Conservation (phyloP, 2,113 vertebrate species). For the Carassius auratus region DNA sequence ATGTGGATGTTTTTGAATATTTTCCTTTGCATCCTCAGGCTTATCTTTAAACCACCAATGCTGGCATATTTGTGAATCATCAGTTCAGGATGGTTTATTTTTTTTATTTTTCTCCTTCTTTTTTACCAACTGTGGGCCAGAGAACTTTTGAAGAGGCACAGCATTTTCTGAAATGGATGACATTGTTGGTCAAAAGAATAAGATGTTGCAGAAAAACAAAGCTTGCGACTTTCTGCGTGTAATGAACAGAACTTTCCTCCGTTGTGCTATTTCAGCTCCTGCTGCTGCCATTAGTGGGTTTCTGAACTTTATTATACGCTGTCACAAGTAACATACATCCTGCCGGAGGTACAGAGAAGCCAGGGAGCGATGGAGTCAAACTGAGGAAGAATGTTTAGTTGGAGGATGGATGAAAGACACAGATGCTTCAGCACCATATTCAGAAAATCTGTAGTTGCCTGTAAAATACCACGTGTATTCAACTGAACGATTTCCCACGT, state of each 20-base stretch:
- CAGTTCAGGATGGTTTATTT: background rate
- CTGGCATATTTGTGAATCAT: conserved; percentile 2
- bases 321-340: conserved; percentile 53
- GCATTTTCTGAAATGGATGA: conserved; percentile 32
- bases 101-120: background rate
- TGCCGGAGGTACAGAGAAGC: conserved; percentile 6
- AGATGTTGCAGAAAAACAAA: background rate
- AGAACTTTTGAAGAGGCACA: conserved; percentile 4
- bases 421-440: conserved; percentile 30
- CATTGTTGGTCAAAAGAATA: conserved; percentile 32
- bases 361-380: background rate
- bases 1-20: background rate
- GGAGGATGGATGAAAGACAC: background rate
- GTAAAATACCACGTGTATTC: background rate
- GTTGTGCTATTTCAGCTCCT: conserved; percentile 37
- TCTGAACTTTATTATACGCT: conserved; percentile 51
- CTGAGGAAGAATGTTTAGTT: background rate
- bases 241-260: conserved; percentile 41
- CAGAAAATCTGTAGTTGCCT: conserved; percentile 40
- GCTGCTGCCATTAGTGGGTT: conserved; percentile 55
- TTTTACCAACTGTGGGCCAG: background rate
- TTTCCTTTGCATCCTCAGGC: conserved; percentile 2
- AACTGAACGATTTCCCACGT: background rate
- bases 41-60: background rate
- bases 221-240: conserved; percentile 3